These are phyloP conservation scores for Otis tarda DNA, from an alignment of 2,113 vertebrate genomes.

Conservation along the genomic window DNA sequence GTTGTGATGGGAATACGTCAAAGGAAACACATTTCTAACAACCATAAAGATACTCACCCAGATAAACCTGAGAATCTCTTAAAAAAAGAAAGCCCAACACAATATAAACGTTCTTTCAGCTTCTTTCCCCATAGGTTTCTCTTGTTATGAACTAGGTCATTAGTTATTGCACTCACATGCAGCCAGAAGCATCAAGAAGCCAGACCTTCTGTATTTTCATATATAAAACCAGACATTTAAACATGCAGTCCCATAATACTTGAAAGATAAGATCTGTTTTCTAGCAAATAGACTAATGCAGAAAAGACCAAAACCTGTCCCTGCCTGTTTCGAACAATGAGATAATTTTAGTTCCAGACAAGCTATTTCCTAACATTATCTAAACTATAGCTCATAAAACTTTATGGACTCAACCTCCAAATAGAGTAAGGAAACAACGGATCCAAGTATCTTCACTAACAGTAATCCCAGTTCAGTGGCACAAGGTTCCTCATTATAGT, in stretches of 20 bases:
- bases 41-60: neutral
- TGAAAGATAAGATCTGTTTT: slow-evolving; percentile 40
- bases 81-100: neutral
- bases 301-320: slow-evolving; percentile 31
- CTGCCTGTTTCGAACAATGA: slow-evolving; percentile 57
- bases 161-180: neutral
- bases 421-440: neutral
- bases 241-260: neutral
- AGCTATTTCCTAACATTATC: slow-evolving; percentile 58
- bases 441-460: neutral
- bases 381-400: slow-evolving; percentile 64
- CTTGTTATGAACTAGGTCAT: neutral
- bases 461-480: neutral
- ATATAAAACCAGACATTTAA: neutral
- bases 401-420: slow-evolving; percentile 42
- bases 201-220: neutral
- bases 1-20: neutral
- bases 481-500: neutral
- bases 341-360: slow-evolving; percentile 59
- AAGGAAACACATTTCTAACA: slow-evolving; percentile 7
- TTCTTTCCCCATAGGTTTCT: neutral
- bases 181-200: slow-evolving; percentile 8
- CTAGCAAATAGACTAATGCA: slow-evolving; percentile 15
- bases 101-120: neutral
- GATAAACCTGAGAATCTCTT: neutral